These are phyloP conservation scores for Macrobrachium rosenbergii DNA, from an alignment of 1,140 invertebrate genomes.

Conservation along the genomic window DNA sequence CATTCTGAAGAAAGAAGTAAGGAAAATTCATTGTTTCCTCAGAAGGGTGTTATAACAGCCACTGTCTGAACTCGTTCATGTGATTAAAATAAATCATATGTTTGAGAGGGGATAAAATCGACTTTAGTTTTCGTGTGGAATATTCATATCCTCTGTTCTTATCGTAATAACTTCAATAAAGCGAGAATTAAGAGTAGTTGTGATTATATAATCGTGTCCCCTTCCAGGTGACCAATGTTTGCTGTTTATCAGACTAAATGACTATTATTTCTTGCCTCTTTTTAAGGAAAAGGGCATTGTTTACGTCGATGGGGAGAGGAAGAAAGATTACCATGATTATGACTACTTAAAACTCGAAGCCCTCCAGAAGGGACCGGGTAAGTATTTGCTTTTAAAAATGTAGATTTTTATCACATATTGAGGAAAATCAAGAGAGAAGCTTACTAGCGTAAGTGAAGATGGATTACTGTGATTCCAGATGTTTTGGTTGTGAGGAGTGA, in stretches of 20 bases:
- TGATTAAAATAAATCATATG: too few relatives aligned
- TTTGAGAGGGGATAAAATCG: too few relatives aligned
- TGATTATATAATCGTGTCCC: too few relatives aligned
- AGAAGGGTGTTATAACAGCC: too few relatives aligned
- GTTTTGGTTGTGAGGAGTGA: neutral
- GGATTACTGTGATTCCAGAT: neutral
- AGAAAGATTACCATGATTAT: slow-evolving; percentile 60
- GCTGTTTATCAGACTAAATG: too few relatives aligned
- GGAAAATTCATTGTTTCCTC: too few relatives aligned
- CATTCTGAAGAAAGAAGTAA: neutral
- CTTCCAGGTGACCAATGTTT: neutral
- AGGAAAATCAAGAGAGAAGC: neutral
- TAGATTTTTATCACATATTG: neutral
- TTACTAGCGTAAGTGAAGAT: neutral
- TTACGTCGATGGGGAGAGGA: slow-evolving; percentile 42
- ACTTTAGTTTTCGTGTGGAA: too few relatives aligned
- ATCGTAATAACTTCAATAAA: neutral
- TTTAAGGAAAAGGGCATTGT: slow-evolving; percentile 49
- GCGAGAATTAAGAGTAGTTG: too few relatives aligned
- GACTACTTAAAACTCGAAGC: slow-evolving; percentile 44
- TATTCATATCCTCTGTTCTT: neutral
- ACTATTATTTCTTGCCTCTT: neutral
- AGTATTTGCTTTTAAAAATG: neutral
- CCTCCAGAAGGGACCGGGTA: slow-evolving; percentile 44
- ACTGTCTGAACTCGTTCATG: neutral